Base-by-base conservation (phyloP, 2,113 vertebrate species). In the Anseranas semipalmata region DNA sequence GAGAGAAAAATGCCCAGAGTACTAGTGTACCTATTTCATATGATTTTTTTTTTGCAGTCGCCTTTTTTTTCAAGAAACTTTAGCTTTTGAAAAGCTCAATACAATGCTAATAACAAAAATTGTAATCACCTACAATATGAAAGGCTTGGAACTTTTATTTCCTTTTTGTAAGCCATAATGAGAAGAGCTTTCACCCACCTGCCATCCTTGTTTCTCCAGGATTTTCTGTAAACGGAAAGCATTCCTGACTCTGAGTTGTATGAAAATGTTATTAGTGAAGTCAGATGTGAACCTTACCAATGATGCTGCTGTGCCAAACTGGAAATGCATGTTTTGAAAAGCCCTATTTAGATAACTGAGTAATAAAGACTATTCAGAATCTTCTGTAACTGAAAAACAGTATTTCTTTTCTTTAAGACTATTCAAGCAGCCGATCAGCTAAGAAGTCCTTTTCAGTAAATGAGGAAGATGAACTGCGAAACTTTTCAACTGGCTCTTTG, bases 201-300 rank as follows among this genome's bases (percentile, higher is more conserved):
- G 21, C 20, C 25, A 58, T 18, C 17, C 15, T 35, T 70, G 30
- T 74, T 86, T 88, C 59, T 80, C 28, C 20, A 46, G 53, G 45
- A 65, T 88, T 94, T 93, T 92, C 73, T 91, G 16, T 88, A 77
- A 65, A 32, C 65, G 27, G 16, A 79, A 60, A 80, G 14, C n/a
- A 45, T 83, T 88, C 27, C 59, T 27, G 20, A 37, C 15, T 52
- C 71, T 59, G 6, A 35, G 22, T 56, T 37, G 11, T 76, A 74
- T 89, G 50, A 86, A 59, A 56, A 75, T 6, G n/a, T 33, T 32
- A 46, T 46, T 18, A 80, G 78, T 45, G 32, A 72, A 92, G 56
- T 53, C 73, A 56, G 20, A 76, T 63, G n/a, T 62, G 66, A 87
- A 67, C 52, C 3, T 4, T 63, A 62, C 7, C 60, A 94, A 74